These are phyloP conservation scores for Vanessa cardui DNA, from an alignment of 2,888 invertebrate species.

Conservation along the genomic window DNA sequence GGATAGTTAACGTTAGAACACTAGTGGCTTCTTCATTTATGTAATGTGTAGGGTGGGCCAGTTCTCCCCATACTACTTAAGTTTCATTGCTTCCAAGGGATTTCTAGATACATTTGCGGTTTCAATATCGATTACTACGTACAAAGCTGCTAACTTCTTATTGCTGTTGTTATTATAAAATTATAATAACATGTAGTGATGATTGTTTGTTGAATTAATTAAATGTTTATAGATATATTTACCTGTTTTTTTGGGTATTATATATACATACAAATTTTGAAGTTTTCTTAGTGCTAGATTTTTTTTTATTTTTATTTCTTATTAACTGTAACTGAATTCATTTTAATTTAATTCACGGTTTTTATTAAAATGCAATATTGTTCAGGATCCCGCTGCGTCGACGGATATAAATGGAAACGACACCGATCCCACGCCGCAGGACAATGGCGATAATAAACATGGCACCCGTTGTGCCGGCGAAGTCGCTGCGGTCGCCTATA, in stretches of 20 bases:
- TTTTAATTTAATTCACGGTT: neutral
- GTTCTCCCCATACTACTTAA: constrained; percentile 30
- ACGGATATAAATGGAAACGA: constrained; percentile 99
- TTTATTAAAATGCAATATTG: constrained; percentile 47
- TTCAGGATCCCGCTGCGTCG: constrained; percentile 95
- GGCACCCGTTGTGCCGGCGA: constrained; percentile 99
- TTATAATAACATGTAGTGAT: neutral
- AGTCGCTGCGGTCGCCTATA: constrained; percentile 98
- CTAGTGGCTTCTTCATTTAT: constrained; percentile 34
- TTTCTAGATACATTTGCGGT: constrained; percentile 36
- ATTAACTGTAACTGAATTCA: neutral
- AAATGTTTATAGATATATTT: neutral
- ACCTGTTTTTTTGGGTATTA: neutral
- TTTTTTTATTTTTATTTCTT: neutral
- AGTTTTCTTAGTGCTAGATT: neutral
- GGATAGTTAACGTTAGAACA: constrained; percentile 33
- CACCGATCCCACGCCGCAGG: constrained; percentile 98
- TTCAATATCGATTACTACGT: constrained; percentile 35
- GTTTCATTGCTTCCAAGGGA: constrained; percentile 38
- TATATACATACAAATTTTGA: neutral
- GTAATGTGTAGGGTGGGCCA: constrained; percentile 26
- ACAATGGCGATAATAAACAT: constrained; percentile 99
- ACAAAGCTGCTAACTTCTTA: constrained; percentile 28
- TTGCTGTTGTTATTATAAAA: constrained; percentile 13
- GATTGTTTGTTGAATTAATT: neutral